Conservation (phyloP, 2,888 invertebrate genomes). For the Antheraea assamensis region DNA sequence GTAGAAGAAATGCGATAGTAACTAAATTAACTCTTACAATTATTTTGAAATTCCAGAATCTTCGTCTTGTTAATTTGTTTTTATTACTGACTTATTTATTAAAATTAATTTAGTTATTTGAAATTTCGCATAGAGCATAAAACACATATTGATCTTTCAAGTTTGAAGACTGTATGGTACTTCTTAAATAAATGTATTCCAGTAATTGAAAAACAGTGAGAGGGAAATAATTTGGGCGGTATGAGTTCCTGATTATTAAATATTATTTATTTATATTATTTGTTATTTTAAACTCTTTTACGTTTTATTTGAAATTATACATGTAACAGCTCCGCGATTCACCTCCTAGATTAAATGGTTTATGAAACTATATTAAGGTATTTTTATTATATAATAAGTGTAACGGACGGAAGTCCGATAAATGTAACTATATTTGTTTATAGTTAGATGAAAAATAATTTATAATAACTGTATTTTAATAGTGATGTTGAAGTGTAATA, state of each 20-base stretch:
- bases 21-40: not conserved
- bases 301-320: not conserved
- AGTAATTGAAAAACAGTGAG: not conserved
- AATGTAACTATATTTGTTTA: slow-evolving; percentile 10
- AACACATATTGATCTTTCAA: not conserved
- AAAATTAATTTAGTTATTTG: not conserved
- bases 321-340: not conserved
- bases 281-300: not conserved
- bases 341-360: not conserved
- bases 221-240: not conserved
- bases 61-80: not conserved
- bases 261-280: not conserved
- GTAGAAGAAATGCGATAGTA: not conserved
- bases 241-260: not conserved
- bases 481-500: slow-evolving; percentile 74
- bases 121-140: not conserved
- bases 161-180: not conserved
- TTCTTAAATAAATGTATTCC: not conserved
- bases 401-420: not conserved
- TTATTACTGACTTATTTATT: not conserved
- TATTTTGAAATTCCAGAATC: too few relatives aligned
- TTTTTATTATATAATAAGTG: not conserved
- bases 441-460: slow-evolving; percentile 26
- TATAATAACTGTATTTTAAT: slow-evolving; percentile 55
- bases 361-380: slow-evolving; percentile 5